Percentiles rank a stretch among this genome's conserved stretches.
Conservation (phyloP, 2,797 vertebrate genomes). For the Pelodytes ibericus region DNA sequence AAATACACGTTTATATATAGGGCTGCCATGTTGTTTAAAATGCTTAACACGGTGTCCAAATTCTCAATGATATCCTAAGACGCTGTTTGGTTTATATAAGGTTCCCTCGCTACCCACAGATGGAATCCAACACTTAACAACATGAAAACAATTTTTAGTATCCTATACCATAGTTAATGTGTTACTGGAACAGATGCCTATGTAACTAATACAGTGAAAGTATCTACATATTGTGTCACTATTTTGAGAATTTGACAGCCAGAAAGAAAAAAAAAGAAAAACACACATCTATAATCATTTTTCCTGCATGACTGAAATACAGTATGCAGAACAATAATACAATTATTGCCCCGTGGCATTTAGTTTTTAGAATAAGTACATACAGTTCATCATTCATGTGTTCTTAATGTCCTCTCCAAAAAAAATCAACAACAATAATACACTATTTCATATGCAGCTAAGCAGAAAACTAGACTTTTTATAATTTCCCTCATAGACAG, state of each 20-base stretch:
- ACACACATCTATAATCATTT: conserved; percentile 17
- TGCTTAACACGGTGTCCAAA: conserved; percentile 34
- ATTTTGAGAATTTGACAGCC: conserved; percentile 41
- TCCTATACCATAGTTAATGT: conserved; percentile 24
- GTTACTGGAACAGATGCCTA: conserved; percentile 8
- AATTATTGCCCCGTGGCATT: conserved; percentile 4
- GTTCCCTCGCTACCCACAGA: conserved; percentile 2
- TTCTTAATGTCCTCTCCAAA: conserved; percentile 24
- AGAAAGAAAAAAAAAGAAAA: conserved; percentile 23
- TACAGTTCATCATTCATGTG: conserved; percentile 27
- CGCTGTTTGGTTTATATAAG: conserved; percentile 30
- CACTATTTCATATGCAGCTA: conserved; percentile 8
- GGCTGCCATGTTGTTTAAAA: conserved; percentile 37
- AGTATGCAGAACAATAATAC: conserved; percentile 15
- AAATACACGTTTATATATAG: no score
- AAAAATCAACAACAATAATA: conserved; percentile 14
- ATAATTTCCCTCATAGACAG: conserved; percentile 6
- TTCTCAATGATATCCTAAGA: conserved; percentile 29
- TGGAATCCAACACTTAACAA: conserved; percentile 17
- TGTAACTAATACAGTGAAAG: conserved; percentile 25
- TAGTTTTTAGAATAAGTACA: conserved; percentile 10
- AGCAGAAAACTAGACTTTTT: conserved; percentile 24
- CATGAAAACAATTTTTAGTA: conserved; percentile 29
- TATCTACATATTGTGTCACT: conserved; percentile 21
- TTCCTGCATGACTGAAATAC: conserved; percentile 10